Evolutionary conservation across 2,888 invertebrate genomes (phyloP).

Genomic region (Volucella inanis): DNA sequence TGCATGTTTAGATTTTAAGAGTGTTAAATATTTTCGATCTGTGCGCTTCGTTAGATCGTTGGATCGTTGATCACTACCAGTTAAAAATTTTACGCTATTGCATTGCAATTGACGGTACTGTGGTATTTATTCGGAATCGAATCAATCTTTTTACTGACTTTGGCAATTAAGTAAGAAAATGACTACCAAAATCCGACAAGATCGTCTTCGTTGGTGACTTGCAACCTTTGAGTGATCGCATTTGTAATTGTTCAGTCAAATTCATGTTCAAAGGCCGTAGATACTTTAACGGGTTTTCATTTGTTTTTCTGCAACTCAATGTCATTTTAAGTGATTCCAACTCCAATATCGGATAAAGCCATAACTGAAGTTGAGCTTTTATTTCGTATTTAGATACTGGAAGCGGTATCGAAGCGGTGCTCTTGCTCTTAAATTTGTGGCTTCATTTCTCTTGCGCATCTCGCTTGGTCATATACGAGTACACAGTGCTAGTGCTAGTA

Average conservation of each 20-base stretch:
- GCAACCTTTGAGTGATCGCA: constrained; percentile 46
- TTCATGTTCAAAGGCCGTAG: constrained; percentile 20
- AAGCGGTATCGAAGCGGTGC: too few relatives aligned
- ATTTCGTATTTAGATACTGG: background rate
- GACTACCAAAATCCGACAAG: constrained; percentile 42
- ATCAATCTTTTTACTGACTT: too few relatives aligned
- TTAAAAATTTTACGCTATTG: constrained; percentile 48
- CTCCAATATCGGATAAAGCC: constrained; percentile 21
- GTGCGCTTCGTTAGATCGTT: constrained; percentile 19
- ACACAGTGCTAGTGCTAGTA: too few relatives aligned
- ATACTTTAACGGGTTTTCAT: constrained; percentile 5
- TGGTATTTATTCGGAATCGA: too few relatives aligned
- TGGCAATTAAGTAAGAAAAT: constrained; percentile 2
- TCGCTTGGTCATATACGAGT: background rate
- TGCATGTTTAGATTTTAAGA: constrained; percentile 61
- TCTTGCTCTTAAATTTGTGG: constrained; percentile 22
- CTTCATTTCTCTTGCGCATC: background rate
- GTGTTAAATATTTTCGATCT: constrained; percentile 40
- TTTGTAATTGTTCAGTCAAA: constrained; percentile 45
- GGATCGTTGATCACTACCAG: constrained; percentile 15
- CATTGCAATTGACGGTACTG: constrained; percentile 50
- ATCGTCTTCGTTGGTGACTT: constrained; percentile 35
- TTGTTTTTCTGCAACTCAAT: constrained; percentile 18
- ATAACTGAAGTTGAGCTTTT: constrained; percentile 31
- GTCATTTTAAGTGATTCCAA: constrained; percentile 7